phyloP scores from a whole-genome alignment of 2,797 vertebrate species.

The Microctenopoma steveboyesi region DNA sequence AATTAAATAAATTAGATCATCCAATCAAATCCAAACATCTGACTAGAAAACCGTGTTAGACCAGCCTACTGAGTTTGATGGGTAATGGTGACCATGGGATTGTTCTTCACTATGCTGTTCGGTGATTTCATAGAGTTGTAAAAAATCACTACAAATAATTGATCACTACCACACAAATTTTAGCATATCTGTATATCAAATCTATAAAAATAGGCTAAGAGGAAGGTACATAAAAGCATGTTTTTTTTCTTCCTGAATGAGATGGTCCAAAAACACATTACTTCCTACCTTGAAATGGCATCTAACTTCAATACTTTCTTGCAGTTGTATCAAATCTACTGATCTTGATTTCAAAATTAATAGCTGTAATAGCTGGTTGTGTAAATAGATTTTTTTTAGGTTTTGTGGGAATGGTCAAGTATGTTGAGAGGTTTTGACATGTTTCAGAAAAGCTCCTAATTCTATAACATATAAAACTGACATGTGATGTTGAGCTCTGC shows the following conservation, averaged over 20 bases:
- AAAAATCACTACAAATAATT: background rate
- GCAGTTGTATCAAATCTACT: background rate
- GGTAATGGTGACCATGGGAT: no score
- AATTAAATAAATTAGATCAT: no score
- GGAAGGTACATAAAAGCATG: background rate
- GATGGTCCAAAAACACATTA: background rate
- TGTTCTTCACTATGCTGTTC: no score
- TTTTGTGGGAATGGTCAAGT: background rate
- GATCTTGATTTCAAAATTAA: background rate
- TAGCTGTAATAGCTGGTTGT: background rate
- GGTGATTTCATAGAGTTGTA: no score
- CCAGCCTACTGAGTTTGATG: no score
- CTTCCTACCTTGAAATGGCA: conserved; percentile 1
- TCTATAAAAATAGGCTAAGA: background rate
- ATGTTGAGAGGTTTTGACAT: background rate
- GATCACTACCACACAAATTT: background rate
- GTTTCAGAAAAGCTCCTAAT: background rate
- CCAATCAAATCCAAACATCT: no score
- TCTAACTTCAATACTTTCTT: background rate
- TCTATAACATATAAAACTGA: background rate
- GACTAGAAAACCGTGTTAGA: no score
- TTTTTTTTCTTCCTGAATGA: background rate
- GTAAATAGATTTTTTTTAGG: background rate
- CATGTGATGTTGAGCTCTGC: background rate
- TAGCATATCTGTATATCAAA: no score